Evolutionary conservation across 2,888 invertebrate genomes (phyloP), one percentile per base, ranked within the genome.

Genomic region (Drosophila mimetica): DNA sequence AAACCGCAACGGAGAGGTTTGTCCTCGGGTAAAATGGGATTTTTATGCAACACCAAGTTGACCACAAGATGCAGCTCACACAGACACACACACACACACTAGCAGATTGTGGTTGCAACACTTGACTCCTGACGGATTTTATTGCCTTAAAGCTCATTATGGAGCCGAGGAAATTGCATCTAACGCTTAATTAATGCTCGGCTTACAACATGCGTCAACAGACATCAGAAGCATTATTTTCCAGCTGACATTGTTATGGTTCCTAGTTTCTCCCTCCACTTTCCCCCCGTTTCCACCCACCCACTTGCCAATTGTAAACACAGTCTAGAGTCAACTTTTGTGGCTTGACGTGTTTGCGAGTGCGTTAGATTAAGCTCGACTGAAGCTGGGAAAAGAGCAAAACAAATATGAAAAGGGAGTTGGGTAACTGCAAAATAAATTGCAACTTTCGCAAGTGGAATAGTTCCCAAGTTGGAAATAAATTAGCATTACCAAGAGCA

Each of bases 11-110:
- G 25, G 36, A n/a, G 67, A 25, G 44, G 42, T 36, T 44, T 65
- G 77, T 59, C 61, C 66, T 32, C 71, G 58, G 32, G 72, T 75
- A 75, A 82, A 88, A 82, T 82, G 87, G 85, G 71, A 75, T 84
- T 82, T 82, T 88, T 86, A 86, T 82, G 84, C 88, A 88, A 88
- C 80, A 86, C 86, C 86, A 79, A 74, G 47, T 60, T 66, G 84
- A 63, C 81, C 81, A 71, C 88, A 80, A 81, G 86, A 83, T 83
- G 86, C 84, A 76, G 55, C 48, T 64, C 63, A 63, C 61, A 64
- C 61, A 53, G 70, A 66, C 63, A 77, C 42, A 32, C 37, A 22
- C n/a, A 25, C n/a, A n/a, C n/a, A n/a, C n/a, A 50, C 60, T 36
- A 51, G 65, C 65, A 47, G 60, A 37, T 55, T 70, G 81, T 64